phyloP scores from a whole-genome alignment of 1,140 invertebrate species.

The Leptinotarsa lineolata region DNA sequence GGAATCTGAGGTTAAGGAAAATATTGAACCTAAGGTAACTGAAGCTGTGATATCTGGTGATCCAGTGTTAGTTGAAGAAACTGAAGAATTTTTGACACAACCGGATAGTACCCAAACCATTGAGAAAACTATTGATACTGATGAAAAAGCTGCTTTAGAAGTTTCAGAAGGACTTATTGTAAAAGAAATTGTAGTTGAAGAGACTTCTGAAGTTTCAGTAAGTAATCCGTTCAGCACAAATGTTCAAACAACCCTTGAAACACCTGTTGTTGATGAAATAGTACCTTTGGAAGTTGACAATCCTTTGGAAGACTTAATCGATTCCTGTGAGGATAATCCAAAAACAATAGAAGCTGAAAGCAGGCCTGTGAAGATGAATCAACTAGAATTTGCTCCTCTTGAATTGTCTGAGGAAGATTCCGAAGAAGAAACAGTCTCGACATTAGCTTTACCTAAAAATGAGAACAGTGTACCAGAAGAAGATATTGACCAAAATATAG shows the following conservation, averaged over 20 bases:
- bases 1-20: not conserved
- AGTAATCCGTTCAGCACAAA: not conserved
- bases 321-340: not conserved
- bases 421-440: constrained; percentile 17
- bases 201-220: not conserved
- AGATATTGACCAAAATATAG: not conserved
- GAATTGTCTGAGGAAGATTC: constrained; percentile 25
- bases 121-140: not conserved
- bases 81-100: not conserved
- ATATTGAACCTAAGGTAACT: not conserved
- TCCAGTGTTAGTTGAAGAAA: not conserved
- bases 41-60: not conserved
- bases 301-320: not conserved
- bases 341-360: not conserved
- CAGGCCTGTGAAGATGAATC: not conserved
- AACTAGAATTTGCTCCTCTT: constrained; percentile 19
- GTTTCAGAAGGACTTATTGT: not conserved
- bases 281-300: not conserved
- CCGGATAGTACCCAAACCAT: not conserved
- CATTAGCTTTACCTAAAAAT: constrained; percentile 5
- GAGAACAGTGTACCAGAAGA: not conserved
- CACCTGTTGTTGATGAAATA: not conserved
- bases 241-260: not conserved
- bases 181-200: not conserved
- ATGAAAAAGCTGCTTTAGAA: not conserved